Conservation (phyloP, 2,888 invertebrate genomes). For the Entomobrya proxima region DNA sequence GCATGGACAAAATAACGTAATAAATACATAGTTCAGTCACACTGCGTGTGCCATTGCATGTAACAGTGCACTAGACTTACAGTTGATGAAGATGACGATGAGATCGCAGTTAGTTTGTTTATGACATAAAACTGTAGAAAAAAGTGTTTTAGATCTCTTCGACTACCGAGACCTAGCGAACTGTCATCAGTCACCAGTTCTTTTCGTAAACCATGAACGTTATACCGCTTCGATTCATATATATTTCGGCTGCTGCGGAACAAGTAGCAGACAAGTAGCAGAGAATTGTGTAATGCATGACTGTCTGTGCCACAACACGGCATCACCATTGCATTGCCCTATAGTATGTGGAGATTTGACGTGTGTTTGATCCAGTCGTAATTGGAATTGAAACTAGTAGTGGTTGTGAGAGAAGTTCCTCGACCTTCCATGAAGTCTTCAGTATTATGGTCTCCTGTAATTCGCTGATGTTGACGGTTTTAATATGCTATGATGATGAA, state of each 20-base stretch:
- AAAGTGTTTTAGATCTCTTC: conserved; percentile 23
- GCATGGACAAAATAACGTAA: conserved; percentile 8
- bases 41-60: neutral
- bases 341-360: neutral
- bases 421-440: conserved; percentile 48
- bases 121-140: conserved; percentile 34
- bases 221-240: too few relatives aligned
- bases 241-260: too few relatives aligned
- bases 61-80: neutral
- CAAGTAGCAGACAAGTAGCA: too few relatives aligned
- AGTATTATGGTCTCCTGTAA: conserved; percentile 13
- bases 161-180: neutral
- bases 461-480: neutral
- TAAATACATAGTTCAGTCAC: neutral
- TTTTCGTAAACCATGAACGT: too few relatives aligned
- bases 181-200: neutral
- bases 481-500: neutral
- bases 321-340: neutral
- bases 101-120: conserved; percentile 39
- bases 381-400: conserved; percentile 26
- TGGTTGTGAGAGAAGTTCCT: conserved; percentile 37
- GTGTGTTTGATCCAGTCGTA: neutral
- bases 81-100: conserved; percentile 16
- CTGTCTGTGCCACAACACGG: neutral
- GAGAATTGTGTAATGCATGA: neutral